These are phyloP conservation scores for Melanotus villosus DNA, from an alignment of 2,888 invertebrate genomes.

Conservation along the genomic window DNA sequence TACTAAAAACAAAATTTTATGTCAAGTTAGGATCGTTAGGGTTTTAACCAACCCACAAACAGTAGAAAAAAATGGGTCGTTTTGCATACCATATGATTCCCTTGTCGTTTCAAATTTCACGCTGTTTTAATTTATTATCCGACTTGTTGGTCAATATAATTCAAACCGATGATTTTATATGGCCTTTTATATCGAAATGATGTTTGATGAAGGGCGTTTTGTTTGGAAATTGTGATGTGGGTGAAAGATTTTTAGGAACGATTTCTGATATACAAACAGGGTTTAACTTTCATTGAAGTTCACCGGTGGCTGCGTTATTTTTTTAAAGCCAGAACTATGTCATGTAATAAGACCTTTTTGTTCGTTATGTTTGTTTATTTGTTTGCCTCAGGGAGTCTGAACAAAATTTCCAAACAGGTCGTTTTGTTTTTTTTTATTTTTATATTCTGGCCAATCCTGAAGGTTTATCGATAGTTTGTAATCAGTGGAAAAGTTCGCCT, in stretches of 20 bases:
- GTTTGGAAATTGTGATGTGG: not conserved
- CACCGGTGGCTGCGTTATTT: not conserved
- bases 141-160: not conserved
- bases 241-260: slow-evolving; percentile 6
- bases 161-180: not conserved
- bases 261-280: not conserved
- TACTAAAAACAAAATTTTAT: too few relatives aligned
- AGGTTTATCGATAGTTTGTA: too few relatives aligned
- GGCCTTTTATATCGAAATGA: not conserved
- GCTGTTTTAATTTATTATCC: not conserved
- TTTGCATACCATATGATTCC: too few relatives aligned
- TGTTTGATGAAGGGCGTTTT: not conserved
- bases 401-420: not conserved
- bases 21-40: too few relatives aligned
- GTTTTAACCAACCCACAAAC: too few relatives aligned
- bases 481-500: too few relatives aligned
- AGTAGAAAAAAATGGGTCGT: too few relatives aligned
- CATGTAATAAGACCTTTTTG: not conserved
- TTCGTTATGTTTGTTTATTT: slow-evolving; percentile 3
- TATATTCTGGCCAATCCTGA: too few relatives aligned
- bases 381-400: not conserved
- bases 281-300: not conserved
- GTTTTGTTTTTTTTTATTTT: too few relatives aligned
- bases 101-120: not conserved
- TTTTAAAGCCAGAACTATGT: not conserved